Conservation (phyloP, 1,140 invertebrate genomes). For the Danaus plexippus region DNA sequence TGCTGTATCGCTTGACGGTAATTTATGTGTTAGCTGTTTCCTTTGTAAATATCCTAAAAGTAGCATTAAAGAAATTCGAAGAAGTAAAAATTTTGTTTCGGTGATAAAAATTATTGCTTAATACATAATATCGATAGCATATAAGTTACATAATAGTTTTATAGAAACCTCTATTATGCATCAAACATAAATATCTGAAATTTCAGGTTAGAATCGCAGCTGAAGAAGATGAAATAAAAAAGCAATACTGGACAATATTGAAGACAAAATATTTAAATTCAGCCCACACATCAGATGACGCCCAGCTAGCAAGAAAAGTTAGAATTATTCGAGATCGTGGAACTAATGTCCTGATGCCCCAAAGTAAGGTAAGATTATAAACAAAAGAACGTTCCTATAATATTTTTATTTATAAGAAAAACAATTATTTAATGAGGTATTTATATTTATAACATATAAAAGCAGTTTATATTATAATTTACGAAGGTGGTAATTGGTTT, state of each 20-base stretch:
- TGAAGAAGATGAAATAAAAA: conserved; percentile 63
- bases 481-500: no score
- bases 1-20: no score
- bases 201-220: conserved; percentile 53
- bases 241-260: conserved; percentile 57
- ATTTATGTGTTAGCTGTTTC: no score
- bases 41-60: no score
- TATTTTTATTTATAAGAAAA: no score
- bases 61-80: no score
- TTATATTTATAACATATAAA: no score
- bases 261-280: conserved; percentile 55
- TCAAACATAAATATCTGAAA: conserved; percentile 7
- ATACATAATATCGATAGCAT: neutral
- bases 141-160: conserved; percentile 1
- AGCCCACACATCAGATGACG: conserved; percentile 27
- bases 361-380: conserved; percentile 47
- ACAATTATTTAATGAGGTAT: no score
- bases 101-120: neutral
- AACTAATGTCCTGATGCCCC: conserved; percentile 58
- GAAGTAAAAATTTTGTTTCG: no score
- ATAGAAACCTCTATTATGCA: neutral
- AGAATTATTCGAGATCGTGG: conserved; percentile 57
- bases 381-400: no score
- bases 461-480: no score
- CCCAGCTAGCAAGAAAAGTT: conserved; percentile 46